Conservation (phyloP, 2,888 invertebrate species). For the Drosophila yooni region DNA sequence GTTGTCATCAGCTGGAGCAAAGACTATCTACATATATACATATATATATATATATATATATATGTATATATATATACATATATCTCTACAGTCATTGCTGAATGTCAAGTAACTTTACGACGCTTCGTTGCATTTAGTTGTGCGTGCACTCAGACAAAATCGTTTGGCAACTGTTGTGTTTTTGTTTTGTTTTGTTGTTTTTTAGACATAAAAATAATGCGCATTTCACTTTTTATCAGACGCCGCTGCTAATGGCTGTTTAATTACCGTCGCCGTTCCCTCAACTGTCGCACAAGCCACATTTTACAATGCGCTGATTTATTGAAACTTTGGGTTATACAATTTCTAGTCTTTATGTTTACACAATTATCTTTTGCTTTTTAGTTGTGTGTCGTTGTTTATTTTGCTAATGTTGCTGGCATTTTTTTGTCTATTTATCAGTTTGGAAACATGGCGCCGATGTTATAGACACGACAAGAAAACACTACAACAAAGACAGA, state of each 20-base stretch:
- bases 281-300: constrained; percentile 69
- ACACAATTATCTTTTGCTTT: constrained; percentile 20
- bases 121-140: constrained; percentile 70
- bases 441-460: constrained; percentile 55
- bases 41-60: neutral
- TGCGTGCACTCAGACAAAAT: constrained; percentile 18
- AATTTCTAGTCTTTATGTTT: constrained; percentile 20
- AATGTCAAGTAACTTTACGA: constrained; percentile 44
- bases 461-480: constrained; percentile 60
- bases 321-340: constrained; percentile 31
- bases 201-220: constrained; percentile 51
- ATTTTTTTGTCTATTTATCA: constrained; percentile 41
- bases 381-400: constrained; percentile 1
- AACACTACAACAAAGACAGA: constrained; percentile 43
- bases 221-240: constrained; percentile 77
- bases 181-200: constrained; percentile 12
- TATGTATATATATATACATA: neutral
- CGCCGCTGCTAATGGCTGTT: constrained; percentile 66
- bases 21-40: neutral
- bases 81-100: neutral
- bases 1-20: constrained; percentile 33
- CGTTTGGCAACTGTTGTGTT: constrained; percentile 38
- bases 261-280: constrained; percentile 69
- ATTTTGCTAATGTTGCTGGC: constrained; percentile 47
- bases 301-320: constrained; percentile 67